Evolutionary conservation across 2,797 vertebrate species (phyloP).

Genomic region (Pipistrellus pipistrellus): DNA sequence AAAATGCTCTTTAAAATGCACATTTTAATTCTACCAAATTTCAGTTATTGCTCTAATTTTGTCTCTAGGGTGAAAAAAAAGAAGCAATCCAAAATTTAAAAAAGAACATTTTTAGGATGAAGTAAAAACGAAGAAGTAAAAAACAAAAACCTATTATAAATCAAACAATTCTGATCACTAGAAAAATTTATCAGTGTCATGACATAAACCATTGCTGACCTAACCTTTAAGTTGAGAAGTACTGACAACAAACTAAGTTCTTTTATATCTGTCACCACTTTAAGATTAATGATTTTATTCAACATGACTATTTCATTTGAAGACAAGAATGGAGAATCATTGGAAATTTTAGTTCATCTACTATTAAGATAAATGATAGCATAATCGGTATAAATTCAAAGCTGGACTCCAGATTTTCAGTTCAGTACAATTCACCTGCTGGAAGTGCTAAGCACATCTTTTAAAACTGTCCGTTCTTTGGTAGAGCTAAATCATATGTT

Average conservation of each 20-base stretch:
- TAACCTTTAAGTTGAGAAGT: slow-evolving; percentile 61
- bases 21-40: slow-evolving; percentile 56
- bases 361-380: slow-evolving; percentile 73
- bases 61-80: slow-evolving; percentile 17
- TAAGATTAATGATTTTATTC: slow-evolving; percentile 56
- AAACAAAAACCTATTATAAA: slow-evolving; percentile 63
- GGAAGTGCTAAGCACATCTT: slow-evolving; percentile 21
- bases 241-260: slow-evolving; percentile 61
- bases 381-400: slow-evolving; percentile 53
- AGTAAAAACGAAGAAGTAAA: slow-evolving; percentile 30
- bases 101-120: slow-evolving; percentile 31
- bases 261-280: slow-evolving; percentile 71
- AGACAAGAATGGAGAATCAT: slow-evolving; percentile 56
- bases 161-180: slow-evolving; percentile 62
- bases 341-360: slow-evolving; percentile 66
- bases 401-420: slow-evolving; percentile 59
- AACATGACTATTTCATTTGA: slow-evolving; percentile 34
- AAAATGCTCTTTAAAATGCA: slow-evolving; percentile 31
- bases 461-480: neutral
- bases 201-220: slow-evolving; percentile 55
- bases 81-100: slow-evolving; percentile 16
- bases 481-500: slow-evolving; percentile 46
- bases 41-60: slow-evolving; percentile 54
- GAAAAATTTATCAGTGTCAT: slow-evolving; percentile 66
- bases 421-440: slow-evolving; percentile 47